A percentile compares a stretch with the other conserved stretches of the same genome.
Evolutionary conservation across 2,888 invertebrate genomes (phyloP).

Genomic region (Pterostichus madidus): DNA sequence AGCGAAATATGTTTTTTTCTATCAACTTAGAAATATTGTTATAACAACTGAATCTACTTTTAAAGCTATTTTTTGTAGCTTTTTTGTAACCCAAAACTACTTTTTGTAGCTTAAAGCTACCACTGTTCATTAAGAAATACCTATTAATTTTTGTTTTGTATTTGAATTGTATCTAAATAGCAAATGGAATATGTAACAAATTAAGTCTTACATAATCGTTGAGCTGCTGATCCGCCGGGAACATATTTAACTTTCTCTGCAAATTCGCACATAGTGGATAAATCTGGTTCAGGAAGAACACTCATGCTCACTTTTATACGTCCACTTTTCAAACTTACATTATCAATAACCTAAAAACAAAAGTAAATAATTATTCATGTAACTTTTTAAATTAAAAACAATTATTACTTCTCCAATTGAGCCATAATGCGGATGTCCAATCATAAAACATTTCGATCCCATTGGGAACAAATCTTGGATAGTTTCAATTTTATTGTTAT

Average conservation of each 20-base stretch:
- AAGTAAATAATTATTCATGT: background rate
- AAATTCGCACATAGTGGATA: slow-evolving; percentile 73
- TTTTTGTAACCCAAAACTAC: no score
- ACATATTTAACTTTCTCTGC: slow-evolving; percentile 78
- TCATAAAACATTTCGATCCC: slow-evolving; percentile 86
- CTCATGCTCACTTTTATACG: slow-evolving; percentile 81
- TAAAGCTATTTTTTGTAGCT: no score
- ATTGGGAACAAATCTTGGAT: slow-evolving; percentile 84
- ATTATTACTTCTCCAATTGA: slow-evolving; percentile 84
- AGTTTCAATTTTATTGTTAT: slow-evolving; percentile 74
- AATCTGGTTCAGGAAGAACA: slow-evolving; percentile 79
- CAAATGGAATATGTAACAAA: slow-evolving; percentile 1
- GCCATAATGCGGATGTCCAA: slow-evolving; percentile 90
- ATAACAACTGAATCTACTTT: no score
- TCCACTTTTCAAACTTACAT: slow-evolving; percentile 79
- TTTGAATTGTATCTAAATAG: background rate
- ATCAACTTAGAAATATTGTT: no score
- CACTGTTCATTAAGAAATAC: no score
- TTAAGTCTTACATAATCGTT: slow-evolving; percentile 78
- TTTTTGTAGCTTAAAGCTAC: no score
- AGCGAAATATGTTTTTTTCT: no score
- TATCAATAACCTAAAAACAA: slow-evolving; percentile 79
- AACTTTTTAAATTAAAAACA: slow-evolving; percentile 68
- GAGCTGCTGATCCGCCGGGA: slow-evolving; percentile 80
- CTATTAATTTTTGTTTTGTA: no score